phyloP scores from a whole-genome alignment of 2,888 invertebrate species.

The Cryptocephalus primarius region DNA sequence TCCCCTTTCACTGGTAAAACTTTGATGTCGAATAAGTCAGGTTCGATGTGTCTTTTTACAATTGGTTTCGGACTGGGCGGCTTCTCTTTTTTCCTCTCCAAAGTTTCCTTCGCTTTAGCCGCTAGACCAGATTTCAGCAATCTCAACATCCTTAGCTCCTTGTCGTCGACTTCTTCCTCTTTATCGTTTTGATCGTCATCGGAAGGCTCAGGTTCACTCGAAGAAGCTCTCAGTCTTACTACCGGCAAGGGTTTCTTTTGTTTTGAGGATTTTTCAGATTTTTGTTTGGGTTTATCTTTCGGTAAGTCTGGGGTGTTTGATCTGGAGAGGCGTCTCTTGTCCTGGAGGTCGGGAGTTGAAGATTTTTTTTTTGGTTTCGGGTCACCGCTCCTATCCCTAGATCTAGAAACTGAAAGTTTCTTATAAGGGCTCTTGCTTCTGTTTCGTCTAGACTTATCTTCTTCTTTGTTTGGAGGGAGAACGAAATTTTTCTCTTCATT shows the following conservation, averaged over 20 bases:
- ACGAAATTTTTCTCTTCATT: slow-evolving; percentile 11
- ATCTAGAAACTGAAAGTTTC: slow-evolving; percentile 1
- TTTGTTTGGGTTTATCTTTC: slow-evolving; percentile 6
- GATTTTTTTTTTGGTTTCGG: slow-evolving; percentile 6
- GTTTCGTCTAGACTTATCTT: slow-evolving; percentile 18
- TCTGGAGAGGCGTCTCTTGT: slow-evolving; percentile 1
- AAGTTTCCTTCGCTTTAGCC: slow-evolving; percentile 59
- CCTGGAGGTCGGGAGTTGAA: slow-evolving; percentile 8
- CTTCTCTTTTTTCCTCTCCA: slow-evolving; percentile 43
- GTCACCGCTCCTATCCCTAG: slow-evolving; percentile 7
- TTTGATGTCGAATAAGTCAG: slow-evolving; percentile 31
- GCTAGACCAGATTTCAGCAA: slow-evolving; percentile 52
- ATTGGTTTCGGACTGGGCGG: slow-evolving; percentile 15
- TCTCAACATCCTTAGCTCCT: slow-evolving; percentile 57
- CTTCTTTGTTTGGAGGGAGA: background rate
- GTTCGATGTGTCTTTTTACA: slow-evolving; percentile 21
- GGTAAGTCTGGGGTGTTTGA: slow-evolving; percentile 4
- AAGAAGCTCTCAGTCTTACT: slow-evolving; percentile 41
- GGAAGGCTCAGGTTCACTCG: slow-evolving; percentile 47
- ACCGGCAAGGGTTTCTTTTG: slow-evolving; percentile 37
- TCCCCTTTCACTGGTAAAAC: slow-evolving; percentile 26
- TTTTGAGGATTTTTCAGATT: slow-evolving; percentile 17
- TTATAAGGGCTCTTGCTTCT: background rate
- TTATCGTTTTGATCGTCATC: slow-evolving; percentile 34
- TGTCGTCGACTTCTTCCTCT: slow-evolving; percentile 48